Conservation (phyloP, 2,113 vertebrate species). For the Podarcis raffonei region DNA sequence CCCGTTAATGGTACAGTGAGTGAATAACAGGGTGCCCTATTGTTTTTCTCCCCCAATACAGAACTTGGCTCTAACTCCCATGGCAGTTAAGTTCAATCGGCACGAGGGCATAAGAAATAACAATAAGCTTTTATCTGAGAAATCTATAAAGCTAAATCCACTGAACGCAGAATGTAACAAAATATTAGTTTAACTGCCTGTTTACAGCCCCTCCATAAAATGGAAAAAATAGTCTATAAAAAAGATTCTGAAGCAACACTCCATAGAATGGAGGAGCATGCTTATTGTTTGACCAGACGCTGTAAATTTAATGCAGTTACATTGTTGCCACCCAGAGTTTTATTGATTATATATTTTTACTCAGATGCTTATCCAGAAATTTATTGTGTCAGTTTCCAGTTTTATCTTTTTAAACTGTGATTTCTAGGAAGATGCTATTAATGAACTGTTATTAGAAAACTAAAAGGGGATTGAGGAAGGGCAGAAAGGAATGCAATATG, state of each 20-base stretch:
- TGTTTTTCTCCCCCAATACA: background rate
- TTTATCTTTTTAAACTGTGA: constrained; percentile 47
- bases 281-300: constrained; percentile 66
- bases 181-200: constrained; percentile 64
- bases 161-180: constrained; percentile 49
- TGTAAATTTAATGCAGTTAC: constrained; percentile 63
- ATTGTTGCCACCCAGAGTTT: constrained; percentile 62
- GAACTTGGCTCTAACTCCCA: background rate
- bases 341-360: constrained; percentile 58
- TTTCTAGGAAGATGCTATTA: constrained; percentile 61
- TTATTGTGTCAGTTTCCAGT: constrained; percentile 50
- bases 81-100: background rate
- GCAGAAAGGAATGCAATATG: constrained; percentile 16
- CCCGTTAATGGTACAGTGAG: background rate
- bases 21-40: background rate
- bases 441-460: constrained; percentile 49
- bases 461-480: background rate
- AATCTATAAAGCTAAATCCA: constrained; percentile 58
- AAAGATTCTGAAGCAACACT: constrained; percentile 65
- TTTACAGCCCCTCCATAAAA: constrained; percentile 67
- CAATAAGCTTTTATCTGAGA: constrained; percentile 62
- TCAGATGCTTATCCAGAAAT: constrained; percentile 64
- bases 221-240: constrained; percentile 65
- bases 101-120: constrained; percentile 24
- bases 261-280: constrained; percentile 47